Evolutionary conservation across 2,797 vertebrate genomes (phyloP).

Genomic region (Nannoperca obscura): DNA sequence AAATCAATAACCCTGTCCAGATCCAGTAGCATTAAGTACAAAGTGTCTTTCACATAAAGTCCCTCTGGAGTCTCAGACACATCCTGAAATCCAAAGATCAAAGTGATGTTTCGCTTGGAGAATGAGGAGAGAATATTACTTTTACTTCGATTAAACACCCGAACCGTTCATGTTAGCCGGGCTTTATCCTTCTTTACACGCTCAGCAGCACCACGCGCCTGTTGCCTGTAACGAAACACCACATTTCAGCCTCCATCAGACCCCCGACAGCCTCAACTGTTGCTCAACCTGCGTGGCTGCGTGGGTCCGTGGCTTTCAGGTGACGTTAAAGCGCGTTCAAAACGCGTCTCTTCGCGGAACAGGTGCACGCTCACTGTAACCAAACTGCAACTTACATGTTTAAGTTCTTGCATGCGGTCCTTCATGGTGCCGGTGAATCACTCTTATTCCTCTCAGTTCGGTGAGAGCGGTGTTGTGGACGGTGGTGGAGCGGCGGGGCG

Average conservation of each 20-base stretch:
- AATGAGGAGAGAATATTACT: neutral
- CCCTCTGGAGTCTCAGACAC: neutral
- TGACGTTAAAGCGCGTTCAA: neutral
- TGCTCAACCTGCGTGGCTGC: conserved; percentile 63
- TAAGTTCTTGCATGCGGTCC: conserved; percentile 87
- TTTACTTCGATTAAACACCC: conserved; percentile 21
- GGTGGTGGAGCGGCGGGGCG: conserved; percentile 61
- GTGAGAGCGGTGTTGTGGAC: conserved; percentile 27
- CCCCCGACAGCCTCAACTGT: conserved; percentile 72
- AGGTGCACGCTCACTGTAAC: neutral
- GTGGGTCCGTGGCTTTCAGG: neutral
- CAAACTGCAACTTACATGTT: conserved; percentile 79
- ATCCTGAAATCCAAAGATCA: neutral
- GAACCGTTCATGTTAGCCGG: neutral
- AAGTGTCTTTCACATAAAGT: neutral
- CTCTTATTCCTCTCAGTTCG: conserved; percentile 31
- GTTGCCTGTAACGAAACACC: conserved; percentile 7
- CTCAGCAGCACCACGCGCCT: neutral
- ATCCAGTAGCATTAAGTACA: neutral
- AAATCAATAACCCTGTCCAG: no score
- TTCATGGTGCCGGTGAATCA: conserved; percentile 77
- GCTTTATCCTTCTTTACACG: neutral
- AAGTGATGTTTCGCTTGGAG: neutral
- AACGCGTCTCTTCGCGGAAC: neutral
- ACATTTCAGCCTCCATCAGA: conserved; percentile 35